Percentiles rank a stretch among this genome's conserved stretches.
Evolutionary conservation across 2,888 invertebrate species (phyloP).

Genomic region (Diarsia brunnea): DNA sequence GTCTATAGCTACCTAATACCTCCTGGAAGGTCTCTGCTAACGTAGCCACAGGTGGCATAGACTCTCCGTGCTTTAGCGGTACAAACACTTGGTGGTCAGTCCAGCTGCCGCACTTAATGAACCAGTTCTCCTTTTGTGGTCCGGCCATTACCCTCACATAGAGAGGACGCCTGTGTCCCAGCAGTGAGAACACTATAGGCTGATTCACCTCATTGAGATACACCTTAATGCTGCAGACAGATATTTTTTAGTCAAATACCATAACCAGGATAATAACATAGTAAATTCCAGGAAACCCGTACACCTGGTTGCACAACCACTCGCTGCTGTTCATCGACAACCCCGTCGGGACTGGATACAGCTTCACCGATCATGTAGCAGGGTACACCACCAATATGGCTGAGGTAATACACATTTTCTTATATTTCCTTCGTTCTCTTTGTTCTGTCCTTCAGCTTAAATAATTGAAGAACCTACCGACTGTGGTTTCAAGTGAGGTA

Average conservation of each 20-base stretch:
- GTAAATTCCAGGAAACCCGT: constrained; percentile 81
- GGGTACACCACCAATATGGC: constrained; percentile 90
- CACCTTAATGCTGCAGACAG: background rate
- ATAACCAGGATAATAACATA: constrained; percentile 9
- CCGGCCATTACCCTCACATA: background rate
- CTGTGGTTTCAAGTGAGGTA: background rate
- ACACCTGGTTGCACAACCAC: constrained; percentile 91
- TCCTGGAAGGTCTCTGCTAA: background rate
- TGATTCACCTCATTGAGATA: background rate
- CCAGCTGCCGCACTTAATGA: background rate
- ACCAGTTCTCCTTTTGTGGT: background rate
- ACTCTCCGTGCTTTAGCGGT: background rate
- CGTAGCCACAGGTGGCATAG: too few relatives aligned
- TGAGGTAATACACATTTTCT: constrained; percentile 81
- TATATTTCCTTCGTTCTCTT: background rate
- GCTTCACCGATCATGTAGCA: constrained; percentile 89
- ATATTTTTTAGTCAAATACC: background rate
- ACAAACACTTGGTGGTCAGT: background rate
- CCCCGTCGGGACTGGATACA: constrained; percentile 92
- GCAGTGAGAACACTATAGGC: too few relatives aligned
- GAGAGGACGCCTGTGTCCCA: too few relatives aligned
- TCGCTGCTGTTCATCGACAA: constrained; percentile 92
- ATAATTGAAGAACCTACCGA: background rate
- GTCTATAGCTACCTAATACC: background rate
- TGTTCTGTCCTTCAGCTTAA: background rate